These are phyloP conservation scores for Nibea coibor DNA, from an alignment of 2,113 vertebrate genomes.

Conservation along the genomic window DNA sequence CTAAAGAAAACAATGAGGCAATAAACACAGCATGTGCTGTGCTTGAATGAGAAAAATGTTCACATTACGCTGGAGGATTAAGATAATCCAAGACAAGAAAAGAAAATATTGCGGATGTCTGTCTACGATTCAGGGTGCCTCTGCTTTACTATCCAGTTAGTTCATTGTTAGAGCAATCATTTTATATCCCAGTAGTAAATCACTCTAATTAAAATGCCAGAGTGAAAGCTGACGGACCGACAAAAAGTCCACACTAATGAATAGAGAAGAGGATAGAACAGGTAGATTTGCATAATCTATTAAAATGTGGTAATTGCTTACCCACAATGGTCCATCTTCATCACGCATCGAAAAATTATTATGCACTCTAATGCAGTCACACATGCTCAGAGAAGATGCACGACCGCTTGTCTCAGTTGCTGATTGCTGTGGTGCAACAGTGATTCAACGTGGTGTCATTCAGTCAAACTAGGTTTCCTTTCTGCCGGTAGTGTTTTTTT, in stretches of 20 bases:
- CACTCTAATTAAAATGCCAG: conserved; percentile 13
- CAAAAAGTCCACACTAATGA: conserved; percentile 8
- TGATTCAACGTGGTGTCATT: not conserved
- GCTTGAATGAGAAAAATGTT: not conserved
- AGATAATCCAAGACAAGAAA: not conserved
- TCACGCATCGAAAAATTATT: not conserved
- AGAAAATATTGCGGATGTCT: not conserved
- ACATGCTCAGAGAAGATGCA: not conserved
- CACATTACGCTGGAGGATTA: not conserved
- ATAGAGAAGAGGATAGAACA: not conserved
- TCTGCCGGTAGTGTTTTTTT: not conserved
- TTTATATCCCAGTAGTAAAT: not conserved
- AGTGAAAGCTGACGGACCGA: not conserved
- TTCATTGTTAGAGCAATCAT: not conserved
- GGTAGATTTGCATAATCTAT: conserved; percentile 28
- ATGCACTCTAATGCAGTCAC: not conserved
- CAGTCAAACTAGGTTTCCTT: not conserved
- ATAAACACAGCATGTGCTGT: not conserved
- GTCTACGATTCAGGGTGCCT: not conserved
- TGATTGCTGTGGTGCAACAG: not conserved
- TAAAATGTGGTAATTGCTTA: conserved; percentile 19
- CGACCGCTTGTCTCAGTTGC: not conserved
- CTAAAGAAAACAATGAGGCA: not conserved
- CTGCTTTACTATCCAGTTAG: not conserved
- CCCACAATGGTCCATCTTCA: conserved; percentile 3